Evolutionary conservation across 2,888 invertebrate genomes (phyloP).

Genomic region (Lamellibrachia columna): DNA sequence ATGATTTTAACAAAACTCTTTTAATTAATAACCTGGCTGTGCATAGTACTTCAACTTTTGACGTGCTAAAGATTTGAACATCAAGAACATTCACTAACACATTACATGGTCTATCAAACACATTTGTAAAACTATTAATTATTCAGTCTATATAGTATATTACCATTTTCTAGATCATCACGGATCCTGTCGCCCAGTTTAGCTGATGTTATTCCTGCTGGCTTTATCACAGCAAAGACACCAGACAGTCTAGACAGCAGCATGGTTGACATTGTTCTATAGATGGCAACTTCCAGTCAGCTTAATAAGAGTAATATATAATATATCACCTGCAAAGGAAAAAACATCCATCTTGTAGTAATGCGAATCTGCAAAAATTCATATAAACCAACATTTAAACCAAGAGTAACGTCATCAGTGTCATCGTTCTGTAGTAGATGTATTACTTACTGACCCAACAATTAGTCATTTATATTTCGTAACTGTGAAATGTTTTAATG

Average conservation of each 20-base stretch:
- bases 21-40: too few relatives aligned
- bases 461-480: too few relatives aligned
- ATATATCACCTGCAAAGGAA: background rate
- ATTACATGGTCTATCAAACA: background rate
- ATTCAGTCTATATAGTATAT: too few relatives aligned
- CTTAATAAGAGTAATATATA: background rate
- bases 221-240: slow-evolving; percentile 33
- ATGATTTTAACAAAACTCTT: too few relatives aligned
- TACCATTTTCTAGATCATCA: slow-evolving; percentile 29
- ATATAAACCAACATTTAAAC: too few relatives aligned
- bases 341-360: background rate
- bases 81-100: too few relatives aligned
- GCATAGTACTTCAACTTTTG: too few relatives aligned
- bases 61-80: too few relatives aligned
- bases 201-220: slow-evolving; percentile 33
- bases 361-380: background rate
- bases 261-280: slow-evolving; percentile 2
- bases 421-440: too few relatives aligned
- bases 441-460: too few relatives aligned
- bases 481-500: too few relatives aligned
- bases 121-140: background rate
- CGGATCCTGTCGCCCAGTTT: slow-evolving; percentile 29
- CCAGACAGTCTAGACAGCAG: slow-evolving; percentile 25
- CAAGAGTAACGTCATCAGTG: too few relatives aligned
- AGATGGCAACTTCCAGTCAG: background rate